Percentiles rank a stretch among this genome's conserved stretches.
These are phyloP conservation scores for Gadopsis bispinosus DNA, from an alignment of 2,797 vertebrate genomes.

Conservation along the genomic window DNA sequence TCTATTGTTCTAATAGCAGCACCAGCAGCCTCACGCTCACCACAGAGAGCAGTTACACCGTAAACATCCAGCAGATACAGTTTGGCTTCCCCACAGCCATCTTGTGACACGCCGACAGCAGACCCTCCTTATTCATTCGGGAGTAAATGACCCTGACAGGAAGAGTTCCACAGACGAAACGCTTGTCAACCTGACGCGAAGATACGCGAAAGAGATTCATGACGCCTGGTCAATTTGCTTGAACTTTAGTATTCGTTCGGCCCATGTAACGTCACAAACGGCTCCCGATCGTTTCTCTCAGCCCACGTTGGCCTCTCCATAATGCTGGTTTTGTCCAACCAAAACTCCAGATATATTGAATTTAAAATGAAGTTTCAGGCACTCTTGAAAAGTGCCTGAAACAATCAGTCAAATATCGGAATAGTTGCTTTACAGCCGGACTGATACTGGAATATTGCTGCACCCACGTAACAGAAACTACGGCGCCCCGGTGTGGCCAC, in stretches of 20 bases:
- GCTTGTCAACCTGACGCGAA: background rate
- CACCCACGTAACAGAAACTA: no score
- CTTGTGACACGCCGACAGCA: background rate
- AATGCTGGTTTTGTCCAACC: background rate
- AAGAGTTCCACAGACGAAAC: background rate
- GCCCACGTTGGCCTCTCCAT: no score
- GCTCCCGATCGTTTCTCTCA: background rate
- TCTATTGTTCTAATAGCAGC: background rate
- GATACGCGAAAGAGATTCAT: background rate
- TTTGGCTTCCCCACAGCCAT: no score
- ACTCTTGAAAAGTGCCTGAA: background rate
- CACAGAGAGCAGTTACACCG: background rate
- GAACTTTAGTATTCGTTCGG: background rate
- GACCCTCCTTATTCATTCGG: background rate
- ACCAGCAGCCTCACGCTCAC: constrained; percentile 17
- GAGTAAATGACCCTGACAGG: background rate
- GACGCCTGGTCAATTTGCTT: background rate
- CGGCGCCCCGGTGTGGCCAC: no score
- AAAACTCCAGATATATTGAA: background rate
- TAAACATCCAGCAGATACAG: background rate
- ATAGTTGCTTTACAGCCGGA: background rate
- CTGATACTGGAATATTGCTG: background rate
- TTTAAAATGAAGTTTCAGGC: background rate
- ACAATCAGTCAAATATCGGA: background rate
- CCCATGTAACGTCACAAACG: background rate